Percentiles rank a stretch among this genome's conserved stretches.
These are phyloP conservation scores for Xerus inauris DNA, from an alignment of 2,113 vertebrate species.

Conservation along the genomic window DNA sequence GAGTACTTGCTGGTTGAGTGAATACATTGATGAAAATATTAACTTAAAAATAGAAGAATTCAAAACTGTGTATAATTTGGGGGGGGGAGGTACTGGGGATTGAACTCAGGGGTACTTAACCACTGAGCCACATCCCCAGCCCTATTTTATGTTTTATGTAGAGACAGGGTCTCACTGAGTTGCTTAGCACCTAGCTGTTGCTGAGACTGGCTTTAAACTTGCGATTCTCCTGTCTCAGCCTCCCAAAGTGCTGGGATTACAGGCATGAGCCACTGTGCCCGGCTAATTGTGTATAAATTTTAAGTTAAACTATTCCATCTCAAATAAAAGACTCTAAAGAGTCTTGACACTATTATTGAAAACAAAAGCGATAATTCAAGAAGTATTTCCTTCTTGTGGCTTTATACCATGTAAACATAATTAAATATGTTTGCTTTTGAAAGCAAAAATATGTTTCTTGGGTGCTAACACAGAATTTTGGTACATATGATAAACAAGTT, in stretches of 20 bases:
- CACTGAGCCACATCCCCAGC: too few species aligned
- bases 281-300: not conserved
- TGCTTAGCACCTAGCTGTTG: too few species aligned
- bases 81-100: too few species aligned
- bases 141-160: too few species aligned
- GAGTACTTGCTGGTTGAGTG: not conserved
- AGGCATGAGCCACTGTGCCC: too few species aligned
- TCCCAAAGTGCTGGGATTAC: too few species aligned
- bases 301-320: constrained; percentile 45
- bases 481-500: constrained; percentile 68
- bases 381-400: constrained; percentile 62
- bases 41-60: not conserved
- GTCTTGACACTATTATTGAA: constrained; percentile 3
- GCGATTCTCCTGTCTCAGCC: too few species aligned
- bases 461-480: constrained; percentile 46
- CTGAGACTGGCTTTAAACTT: too few species aligned
- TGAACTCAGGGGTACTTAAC: too few species aligned
- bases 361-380: constrained; percentile 30
- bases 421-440: constrained; percentile 48
- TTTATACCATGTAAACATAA: constrained; percentile 65
- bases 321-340: constrained; percentile 59
- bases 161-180: too few species aligned
- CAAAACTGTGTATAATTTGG: not conserved
- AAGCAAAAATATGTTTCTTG: constrained; percentile 7
- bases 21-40: constrained; percentile 32